phyloP scores from a whole-genome alignment of 2,888 invertebrate genomes.

The Diachrysia chrysitis region DNA sequence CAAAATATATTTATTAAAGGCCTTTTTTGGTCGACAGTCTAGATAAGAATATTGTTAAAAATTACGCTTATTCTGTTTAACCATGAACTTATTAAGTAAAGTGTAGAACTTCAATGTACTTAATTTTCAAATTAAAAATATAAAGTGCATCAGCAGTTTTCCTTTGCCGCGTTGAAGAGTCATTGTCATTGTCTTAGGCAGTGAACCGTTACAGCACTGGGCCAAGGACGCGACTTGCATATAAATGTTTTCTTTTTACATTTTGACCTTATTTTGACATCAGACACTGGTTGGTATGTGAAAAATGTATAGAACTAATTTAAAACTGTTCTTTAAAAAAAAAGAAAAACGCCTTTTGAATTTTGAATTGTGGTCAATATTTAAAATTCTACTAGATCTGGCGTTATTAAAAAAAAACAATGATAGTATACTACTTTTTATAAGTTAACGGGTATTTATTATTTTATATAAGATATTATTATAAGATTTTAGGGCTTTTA shows the following conservation, averaged over 20 bases:
- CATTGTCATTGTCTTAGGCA: constrained; percentile 52
- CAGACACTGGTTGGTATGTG: constrained; percentile 22
- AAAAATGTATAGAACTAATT: constrained; percentile 17
- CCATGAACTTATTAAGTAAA: background rate
- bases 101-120: background rate
- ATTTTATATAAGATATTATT: no score
- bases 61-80: no score
- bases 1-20: no score
- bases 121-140: background rate
- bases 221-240: constrained; percentile 39
- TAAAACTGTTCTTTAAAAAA: constrained; percentile 28
- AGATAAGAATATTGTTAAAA: no score
- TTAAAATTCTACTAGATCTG: background rate
- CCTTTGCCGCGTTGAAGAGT: constrained; percentile 6
- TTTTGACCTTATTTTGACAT: constrained; percentile 36
- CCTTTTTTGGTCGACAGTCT: no score
- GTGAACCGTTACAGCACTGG: constrained; percentile 49
- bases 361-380: background rate
- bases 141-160: constrained; percentile 44
- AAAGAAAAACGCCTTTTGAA: background rate
- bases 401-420: background rate
- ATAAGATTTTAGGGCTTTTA: no score
- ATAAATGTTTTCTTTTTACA: constrained; percentile 38
- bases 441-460: no score
- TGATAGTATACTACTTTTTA: no score